phyloP scores from a whole-genome alignment of 2,113 vertebrate species.

The Tautogolabrus adspersus region DNA sequence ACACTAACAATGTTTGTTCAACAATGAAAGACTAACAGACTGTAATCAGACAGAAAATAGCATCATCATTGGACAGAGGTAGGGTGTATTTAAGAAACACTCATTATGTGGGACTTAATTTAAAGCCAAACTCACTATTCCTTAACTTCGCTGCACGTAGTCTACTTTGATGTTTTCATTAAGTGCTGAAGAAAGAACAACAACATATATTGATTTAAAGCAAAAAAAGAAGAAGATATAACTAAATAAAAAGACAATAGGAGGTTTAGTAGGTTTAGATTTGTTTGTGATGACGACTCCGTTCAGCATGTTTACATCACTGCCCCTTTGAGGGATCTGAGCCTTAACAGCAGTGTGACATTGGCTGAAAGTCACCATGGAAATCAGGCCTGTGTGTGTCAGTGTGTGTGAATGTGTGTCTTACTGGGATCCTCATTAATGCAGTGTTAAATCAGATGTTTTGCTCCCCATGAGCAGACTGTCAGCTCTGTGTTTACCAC shows the following conservation, averaged over 20 bases:
- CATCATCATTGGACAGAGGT: neutral
- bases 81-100: neutral
- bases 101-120: neutral
- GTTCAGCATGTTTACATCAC: constrained; percentile 11
- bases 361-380: constrained; percentile 69
- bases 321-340: neutral
- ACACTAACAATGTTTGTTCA: no score
- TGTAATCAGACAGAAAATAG: no score
- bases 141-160: neutral
- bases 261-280: neutral
- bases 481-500: constrained; percentile 15
- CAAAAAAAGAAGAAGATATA: no score
- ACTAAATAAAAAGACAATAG: neutral
- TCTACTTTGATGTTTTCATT: neutral
- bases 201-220: neutral
- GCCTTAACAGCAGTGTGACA: constrained; percentile 43
- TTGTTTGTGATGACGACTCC: neutral
- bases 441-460: constrained; percentile 36
- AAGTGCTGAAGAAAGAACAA: neutral
- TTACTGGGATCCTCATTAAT: constrained; percentile 30
- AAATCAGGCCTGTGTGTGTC: constrained; percentile 51
- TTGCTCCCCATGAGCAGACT: neutral
- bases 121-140: neutral
- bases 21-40: no score
- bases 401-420: constrained; percentile 1